Base-by-base conservation (phyloP, 2,113 vertebrate genomes). In the Entomyzon cyanotis region DNA sequence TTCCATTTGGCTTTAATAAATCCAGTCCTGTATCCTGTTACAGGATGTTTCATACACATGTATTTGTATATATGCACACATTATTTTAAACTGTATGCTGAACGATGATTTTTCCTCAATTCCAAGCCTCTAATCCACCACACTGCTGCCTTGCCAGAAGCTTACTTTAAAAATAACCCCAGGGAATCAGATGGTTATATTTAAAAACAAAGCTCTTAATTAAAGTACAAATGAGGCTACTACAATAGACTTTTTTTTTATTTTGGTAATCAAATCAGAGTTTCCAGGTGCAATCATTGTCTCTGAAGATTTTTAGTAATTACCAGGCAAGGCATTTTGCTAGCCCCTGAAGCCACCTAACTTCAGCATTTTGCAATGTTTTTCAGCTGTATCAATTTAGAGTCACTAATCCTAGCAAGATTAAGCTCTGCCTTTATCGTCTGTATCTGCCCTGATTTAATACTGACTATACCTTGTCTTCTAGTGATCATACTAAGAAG, bases 201-300 rank as follows among this genome's bases (percentile, higher is more conserved):
- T 96, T 96, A 97, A 93, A 95, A 79, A 96, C 91, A 96, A 96
- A 95, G 87, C 94, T 89, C 90, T 94, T 97, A 97, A 97, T 96
- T 94, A 94, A 95, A 93, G 79, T 84, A 95, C 87, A 95, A 93
- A 95, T 81, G 67, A 94, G 88, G 83, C 95, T 96, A 96, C 68
- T 95, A 70, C 23, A 62, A 56, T 62, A 88, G 62, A 31, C 35
- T 50, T 80, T 49, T 88, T 89, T 90, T 56, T 31, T 27, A 47
- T 92, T 95, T 88, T 30, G 14, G 62, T 89, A 92, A 96, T 95
- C 87, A 91, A 86, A 92, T 94, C 60, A 84, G 71, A 55, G 50
- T 53, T 91, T 96, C 75, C 71, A 95, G 93, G 89, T 95, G 82
- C 73, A 96, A 84, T 86, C 87, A 84, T 59, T 79, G 58, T 79